Conservation (phyloP, 1,140 invertebrate species). For the Stratiolaelaps scimitus region DNA sequence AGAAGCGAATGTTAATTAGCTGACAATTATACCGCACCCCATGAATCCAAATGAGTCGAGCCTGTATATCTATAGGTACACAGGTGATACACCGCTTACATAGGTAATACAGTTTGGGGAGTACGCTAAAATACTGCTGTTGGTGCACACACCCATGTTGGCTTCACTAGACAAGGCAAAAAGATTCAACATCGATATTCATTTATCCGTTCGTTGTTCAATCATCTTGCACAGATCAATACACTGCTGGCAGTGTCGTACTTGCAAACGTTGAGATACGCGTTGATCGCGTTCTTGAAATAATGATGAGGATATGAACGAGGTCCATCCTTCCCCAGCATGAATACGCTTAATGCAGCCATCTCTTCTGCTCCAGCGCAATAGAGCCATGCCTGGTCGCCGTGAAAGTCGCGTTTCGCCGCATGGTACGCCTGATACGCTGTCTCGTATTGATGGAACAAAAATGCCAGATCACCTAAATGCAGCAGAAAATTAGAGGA, state of each 20-base stretch:
- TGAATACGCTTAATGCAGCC: constrained; percentile 33
- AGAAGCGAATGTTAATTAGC: no score
- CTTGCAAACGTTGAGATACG: constrained; percentile 77
- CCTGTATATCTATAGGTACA: no score
- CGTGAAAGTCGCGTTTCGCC: constrained; percentile 87
- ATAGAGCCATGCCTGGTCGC: constrained; percentile 90
- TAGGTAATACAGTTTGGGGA: no score
- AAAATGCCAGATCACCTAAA: constrained; percentile 78
- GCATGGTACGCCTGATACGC: constrained; percentile 88
- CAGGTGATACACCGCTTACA: no score
- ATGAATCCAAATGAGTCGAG: no score
- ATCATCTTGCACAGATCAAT: no score
- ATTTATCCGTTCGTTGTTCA: no score
- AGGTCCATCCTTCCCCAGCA: constrained; percentile 50
- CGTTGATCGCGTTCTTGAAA: constrained; percentile 80
- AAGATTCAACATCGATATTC: no score
- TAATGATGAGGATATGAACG: constrained; percentile 55
- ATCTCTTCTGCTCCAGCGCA: constrained; percentile 70
- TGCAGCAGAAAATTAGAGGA: neutral
- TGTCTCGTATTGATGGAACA: constrained; percentile 83
- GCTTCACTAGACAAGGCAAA: no score
- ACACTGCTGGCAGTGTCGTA: constrained; percentile 39
- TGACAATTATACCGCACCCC: no score
- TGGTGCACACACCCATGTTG: no score
- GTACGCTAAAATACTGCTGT: no score